Base-by-base conservation (phyloP, 92 coral and sea anemone species). In the Siderastrea radians region DNA sequence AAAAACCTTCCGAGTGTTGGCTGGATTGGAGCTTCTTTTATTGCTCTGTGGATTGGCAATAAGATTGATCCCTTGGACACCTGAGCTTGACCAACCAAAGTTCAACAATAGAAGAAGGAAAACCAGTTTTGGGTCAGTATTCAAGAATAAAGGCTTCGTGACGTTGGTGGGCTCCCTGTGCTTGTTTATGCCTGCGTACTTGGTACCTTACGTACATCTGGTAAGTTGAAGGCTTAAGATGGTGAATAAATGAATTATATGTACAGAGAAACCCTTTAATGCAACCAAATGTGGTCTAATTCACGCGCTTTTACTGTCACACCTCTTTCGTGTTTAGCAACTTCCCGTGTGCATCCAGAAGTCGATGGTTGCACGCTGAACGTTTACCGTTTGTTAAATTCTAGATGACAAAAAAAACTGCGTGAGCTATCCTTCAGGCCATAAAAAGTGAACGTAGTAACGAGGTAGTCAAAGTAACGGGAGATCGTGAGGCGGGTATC, bases 131-230 rank as follows among this genome's bases (percentile, higher is more conserved):
- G 89, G 69, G 81, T 75, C 83, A 26, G 17, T 84, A 15, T 74
- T 84, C 59, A 84, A 61, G 75, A 59, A 63, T 53, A 63, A 26
- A 62, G 77, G 70, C 47, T 84, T 11, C 73, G 7, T 84, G 81
- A 59, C 55, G 10, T 62, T 77, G 48, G 72, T 75, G 61, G 71
- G 16, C 1, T 12, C 77, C 45, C 6, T 84, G 38, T 73, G 71
- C 53, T 4, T 75, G 50, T 73, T 74, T 64, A 58, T 74, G 52
- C 88, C 82, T 7, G 82, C 74, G 6, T 60, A 60, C 17, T 49
- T 84, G 57, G 57, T 84, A 12, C 88, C 88, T n/a, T 48, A 50
- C 12, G 88, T 84, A 8, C 88, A 84, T 68, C 64, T 75, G 88
- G 88, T 84, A 63, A 74, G 88, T 74, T 16, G 6, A 70, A 16